These are phyloP conservation scores for Xenops minutus DNA, from an alignment of 2,797 vertebrate genomes.

Conservation along the genomic window DNA sequence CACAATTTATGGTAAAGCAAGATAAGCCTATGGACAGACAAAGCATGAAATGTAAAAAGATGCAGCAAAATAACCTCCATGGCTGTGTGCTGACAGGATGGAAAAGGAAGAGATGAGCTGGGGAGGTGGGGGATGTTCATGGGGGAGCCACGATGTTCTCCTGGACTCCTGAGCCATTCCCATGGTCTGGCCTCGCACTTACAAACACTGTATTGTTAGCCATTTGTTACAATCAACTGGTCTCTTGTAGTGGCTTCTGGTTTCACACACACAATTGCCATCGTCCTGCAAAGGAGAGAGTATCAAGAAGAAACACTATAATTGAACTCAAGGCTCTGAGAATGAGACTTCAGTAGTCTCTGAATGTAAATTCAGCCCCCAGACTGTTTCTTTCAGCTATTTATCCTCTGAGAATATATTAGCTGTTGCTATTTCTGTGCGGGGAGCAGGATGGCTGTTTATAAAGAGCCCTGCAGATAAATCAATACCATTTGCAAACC, in stretches of 20 bases:
- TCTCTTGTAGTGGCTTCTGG: conserved; percentile 42
- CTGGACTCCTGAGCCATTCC: not conserved
- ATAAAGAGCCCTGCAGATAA: not conserved
- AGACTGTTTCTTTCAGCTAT: not conserved
- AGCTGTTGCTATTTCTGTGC: not conserved
- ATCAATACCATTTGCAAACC: conserved; percentile 46
- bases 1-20: conserved; percentile 38
- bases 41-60: conserved; percentile 36
- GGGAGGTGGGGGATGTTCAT: not conserved
- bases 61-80: not conserved
- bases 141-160: not conserved
- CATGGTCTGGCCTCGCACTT: not conserved
- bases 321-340: not conserved
- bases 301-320: not conserved
- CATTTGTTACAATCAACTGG: conserved; percentile 35
- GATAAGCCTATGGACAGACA: conserved; percentile 54
- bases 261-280: conserved; percentile 23
- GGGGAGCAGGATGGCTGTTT: conserved; percentile 2
- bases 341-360: not conserved
- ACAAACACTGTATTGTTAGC: not conserved
- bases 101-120: not conserved
- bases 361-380: conserved; percentile 2
- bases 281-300: not conserved
- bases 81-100: not conserved
- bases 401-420: conserved; percentile 31